Conservation (phyloP, 2,888 invertebrate genomes). For the Imbricaverruca yamaguchii region DNA sequence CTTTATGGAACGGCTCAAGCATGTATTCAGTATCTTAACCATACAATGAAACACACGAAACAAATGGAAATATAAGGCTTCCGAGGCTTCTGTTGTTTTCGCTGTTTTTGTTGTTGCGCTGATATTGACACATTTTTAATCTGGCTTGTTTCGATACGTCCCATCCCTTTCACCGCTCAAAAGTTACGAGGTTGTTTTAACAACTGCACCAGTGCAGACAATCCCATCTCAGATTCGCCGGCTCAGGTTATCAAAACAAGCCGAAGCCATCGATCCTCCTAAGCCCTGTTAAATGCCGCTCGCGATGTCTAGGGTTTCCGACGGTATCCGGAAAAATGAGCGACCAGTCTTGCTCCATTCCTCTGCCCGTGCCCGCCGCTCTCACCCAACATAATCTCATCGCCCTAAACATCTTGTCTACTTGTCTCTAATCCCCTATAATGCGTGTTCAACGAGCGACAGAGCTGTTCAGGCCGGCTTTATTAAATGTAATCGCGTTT, state of each 20-base stretch:
- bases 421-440: constrained; percentile 21
- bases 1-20: too few relatives aligned
- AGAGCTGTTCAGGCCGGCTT: not conserved
- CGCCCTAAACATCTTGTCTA: constrained; percentile 20
- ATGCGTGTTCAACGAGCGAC: constrained; percentile 12
- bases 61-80: too few relatives aligned
- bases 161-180: too few relatives aligned
- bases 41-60: too few relatives aligned
- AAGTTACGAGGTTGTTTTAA: too few relatives aligned
- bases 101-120: too few relatives aligned
- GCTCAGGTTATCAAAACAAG: not conserved
- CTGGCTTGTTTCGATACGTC: too few relatives aligned
- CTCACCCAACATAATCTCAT: constrained; percentile 8
- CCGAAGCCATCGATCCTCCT: not conserved
- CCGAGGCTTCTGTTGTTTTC: too few relatives aligned
- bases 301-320: not conserved
- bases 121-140: too few relatives aligned
- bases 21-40: too few relatives aligned
- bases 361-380: not conserved
- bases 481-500: constrained; percentile 21
- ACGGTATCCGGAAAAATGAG: not conserved
- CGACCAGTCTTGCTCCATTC: not conserved
- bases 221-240: not conserved
- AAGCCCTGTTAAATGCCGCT: not conserved
- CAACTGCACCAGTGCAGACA: too few relatives aligned